phyloP scores from a whole-genome alignment of 2,888 invertebrate species.

The Rhodophaea formosa region DNA sequence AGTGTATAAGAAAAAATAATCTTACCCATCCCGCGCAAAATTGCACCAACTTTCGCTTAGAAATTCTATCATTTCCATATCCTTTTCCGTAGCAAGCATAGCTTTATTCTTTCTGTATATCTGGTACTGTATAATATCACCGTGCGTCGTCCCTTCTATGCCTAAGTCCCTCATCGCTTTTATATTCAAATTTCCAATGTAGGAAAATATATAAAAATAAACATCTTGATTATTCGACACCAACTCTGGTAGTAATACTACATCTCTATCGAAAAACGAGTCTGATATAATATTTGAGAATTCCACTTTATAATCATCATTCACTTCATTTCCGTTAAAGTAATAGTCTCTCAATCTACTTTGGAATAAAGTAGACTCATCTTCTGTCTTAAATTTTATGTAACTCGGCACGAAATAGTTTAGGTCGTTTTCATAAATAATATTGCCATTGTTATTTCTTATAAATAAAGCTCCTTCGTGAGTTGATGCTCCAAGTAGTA shows the following conservation, averaged over 20 bases:
- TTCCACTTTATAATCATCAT: constrained; percentile 35
- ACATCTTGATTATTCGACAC: constrained; percentile 39
- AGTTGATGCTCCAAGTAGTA: constrained; percentile 46
- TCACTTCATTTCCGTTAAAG: constrained; percentile 40
- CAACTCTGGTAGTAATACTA: constrained; percentile 44
- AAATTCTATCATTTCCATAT: constrained; percentile 47
- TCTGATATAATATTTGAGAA: constrained; percentile 57
- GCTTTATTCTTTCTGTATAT: constrained; percentile 61
- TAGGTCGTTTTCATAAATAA: constrained; percentile 49
- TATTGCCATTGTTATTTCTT: constrained; percentile 42
- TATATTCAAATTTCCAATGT: constrained; percentile 57
- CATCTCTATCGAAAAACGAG: constrained; percentile 50
- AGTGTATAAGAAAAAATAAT: constrained; percentile 18
- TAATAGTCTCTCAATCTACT: constrained; percentile 48
- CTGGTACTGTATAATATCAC: constrained; percentile 62
- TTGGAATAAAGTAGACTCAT: constrained; percentile 36
- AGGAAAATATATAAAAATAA: constrained; percentile 55
- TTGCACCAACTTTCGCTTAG: constrained; percentile 57
- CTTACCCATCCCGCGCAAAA: constrained; percentile 67
- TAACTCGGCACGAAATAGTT: constrained; percentile 52
- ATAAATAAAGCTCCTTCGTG: constrained; percentile 61
- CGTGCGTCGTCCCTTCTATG: constrained; percentile 58
- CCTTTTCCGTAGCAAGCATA: constrained; percentile 38
- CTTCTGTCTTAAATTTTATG: constrained; percentile 36
- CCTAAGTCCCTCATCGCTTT: constrained; percentile 53